Percentiles rank a stretch among this genome's conserved stretches.
phyloP scores from a whole-genome alignment of 2,888 invertebrate genomes.

The Tanytarsus gracilentus region DNA sequence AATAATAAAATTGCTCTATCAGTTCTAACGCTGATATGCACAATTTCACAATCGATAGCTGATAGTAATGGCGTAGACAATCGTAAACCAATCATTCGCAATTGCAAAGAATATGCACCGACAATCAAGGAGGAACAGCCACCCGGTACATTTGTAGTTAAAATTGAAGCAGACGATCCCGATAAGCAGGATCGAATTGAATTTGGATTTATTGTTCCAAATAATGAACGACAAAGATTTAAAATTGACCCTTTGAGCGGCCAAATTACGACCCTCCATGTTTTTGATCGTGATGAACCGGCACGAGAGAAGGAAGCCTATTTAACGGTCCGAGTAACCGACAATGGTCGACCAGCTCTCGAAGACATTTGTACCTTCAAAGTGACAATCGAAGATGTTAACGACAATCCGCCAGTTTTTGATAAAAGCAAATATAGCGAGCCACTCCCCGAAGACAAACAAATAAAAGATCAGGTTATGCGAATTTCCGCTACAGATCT shows the following conservation, averaged over 20 bases:
- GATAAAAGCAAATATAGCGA: slow-evolving; percentile 54
- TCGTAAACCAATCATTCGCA: slow-evolving; percentile 78
- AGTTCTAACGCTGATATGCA: not conserved
- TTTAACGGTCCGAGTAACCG: slow-evolving; percentile 82
- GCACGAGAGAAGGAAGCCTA: slow-evolving; percentile 72
- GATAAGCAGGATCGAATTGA: slow-evolving; percentile 70
- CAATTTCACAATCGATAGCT: not conserved
- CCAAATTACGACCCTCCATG: slow-evolving; percentile 63
- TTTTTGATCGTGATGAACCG: slow-evolving; percentile 86
- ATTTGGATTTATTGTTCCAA: slow-evolving; percentile 71
- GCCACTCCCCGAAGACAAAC: slow-evolving; percentile 73
- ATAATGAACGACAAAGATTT: slow-evolving; percentile 67
- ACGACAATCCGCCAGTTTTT: slow-evolving; percentile 63
- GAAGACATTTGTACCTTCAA: slow-evolving; percentile 91
- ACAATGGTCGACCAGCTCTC: slow-evolving; percentile 81
- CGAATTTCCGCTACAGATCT: slow-evolving; percentile 86
- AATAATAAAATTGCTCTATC: not conserved
- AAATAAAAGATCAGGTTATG: slow-evolving; percentile 60
- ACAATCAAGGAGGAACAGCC: slow-evolving; percentile 70
- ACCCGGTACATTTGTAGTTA: slow-evolving; percentile 62
- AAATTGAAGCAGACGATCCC: slow-evolving; percentile 43
- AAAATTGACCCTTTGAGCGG: slow-evolving; percentile 69
- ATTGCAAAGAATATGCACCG: slow-evolving; percentile 75
- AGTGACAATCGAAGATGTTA: slow-evolving; percentile 82
- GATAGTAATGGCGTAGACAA: slow-evolving; percentile 47